These are phyloP conservation scores for Cephus runcator DNA, from an alignment of 2,888 invertebrate genomes.

Conservation along the genomic window DNA sequence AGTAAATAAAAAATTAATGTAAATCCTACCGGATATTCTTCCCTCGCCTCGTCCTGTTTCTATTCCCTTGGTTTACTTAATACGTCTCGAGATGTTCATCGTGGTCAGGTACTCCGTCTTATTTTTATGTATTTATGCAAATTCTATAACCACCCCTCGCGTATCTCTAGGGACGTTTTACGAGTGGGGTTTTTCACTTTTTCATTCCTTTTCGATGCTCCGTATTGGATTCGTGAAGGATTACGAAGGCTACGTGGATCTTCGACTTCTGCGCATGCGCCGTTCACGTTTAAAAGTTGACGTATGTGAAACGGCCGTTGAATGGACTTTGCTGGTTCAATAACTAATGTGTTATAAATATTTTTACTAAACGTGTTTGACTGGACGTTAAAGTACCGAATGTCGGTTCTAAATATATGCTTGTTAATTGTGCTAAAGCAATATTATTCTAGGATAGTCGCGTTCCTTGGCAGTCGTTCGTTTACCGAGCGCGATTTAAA, in stretches of 20 bases:
- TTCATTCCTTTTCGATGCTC: not conserved
- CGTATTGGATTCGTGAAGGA: not conserved
- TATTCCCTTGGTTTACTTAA: not conserved
- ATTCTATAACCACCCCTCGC: not conserved
- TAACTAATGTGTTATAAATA: not conserved
- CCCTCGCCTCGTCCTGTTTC: not conserved
- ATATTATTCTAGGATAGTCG: not conserved
- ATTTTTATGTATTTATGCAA: not conserved
- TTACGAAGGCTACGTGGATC: not conserved
- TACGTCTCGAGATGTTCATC: not conserved
- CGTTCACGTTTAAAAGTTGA: not conserved
- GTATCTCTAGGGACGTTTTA: not conserved
- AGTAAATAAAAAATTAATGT: not conserved
- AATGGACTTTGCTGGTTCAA: not conserved
- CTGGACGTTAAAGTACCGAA: not conserved
- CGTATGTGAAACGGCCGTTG: not conserved
- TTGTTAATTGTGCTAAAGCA: not conserved
- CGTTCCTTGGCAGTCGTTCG: not conserved
- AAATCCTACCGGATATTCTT: not conserved
- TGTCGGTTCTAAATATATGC: not conserved
- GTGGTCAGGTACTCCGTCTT: not conserved
- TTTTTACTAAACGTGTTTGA: not conserved
- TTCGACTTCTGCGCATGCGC: not conserved
- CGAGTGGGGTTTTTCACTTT: not conserved
- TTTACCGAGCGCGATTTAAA: not conserved